These are phyloP conservation scores for Dynastes hyllus DNA, from an alignment of 2,888 invertebrate genomes.

Conservation along the genomic window DNA sequence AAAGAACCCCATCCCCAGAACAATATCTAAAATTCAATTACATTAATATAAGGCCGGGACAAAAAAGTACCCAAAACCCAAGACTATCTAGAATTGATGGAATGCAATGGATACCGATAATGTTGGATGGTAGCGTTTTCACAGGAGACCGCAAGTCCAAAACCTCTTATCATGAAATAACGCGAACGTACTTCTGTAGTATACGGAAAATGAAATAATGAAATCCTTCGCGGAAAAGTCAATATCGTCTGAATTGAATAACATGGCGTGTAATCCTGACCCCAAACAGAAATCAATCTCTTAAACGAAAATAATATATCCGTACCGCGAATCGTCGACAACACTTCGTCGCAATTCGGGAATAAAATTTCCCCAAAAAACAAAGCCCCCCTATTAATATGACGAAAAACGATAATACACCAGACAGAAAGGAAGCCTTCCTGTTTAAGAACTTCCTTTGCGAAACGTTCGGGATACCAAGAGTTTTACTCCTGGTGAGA, in stretches of 20 bases:
- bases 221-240: neutral
- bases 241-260: neutral
- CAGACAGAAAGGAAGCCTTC: neutral
- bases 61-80: slow-evolving; percentile 50
- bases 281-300: neutral
- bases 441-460: neutral
- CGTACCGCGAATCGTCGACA: neutral
- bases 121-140: neutral
- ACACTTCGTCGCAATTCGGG: neutral
- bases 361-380: no score
- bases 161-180: slow-evolving; percentile 19
- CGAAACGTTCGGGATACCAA: neutral
- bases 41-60: slow-evolving; percentile 46
- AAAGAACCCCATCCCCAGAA: neutral
- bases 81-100: neutral
- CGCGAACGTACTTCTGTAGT: neutral
- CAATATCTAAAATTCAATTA: neutral
- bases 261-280: neutral
- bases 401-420: neutral
- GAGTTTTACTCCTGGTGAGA: slow-evolving; percentile 4
- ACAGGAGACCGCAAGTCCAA: neutral
- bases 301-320: neutral
- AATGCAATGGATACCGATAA: slow-evolving; percentile 23
- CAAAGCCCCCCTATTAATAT: neutral
- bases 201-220: neutral